Conservation (phyloP, 2,113 vertebrate genomes). For the Mormoops blainvillei region DNA sequence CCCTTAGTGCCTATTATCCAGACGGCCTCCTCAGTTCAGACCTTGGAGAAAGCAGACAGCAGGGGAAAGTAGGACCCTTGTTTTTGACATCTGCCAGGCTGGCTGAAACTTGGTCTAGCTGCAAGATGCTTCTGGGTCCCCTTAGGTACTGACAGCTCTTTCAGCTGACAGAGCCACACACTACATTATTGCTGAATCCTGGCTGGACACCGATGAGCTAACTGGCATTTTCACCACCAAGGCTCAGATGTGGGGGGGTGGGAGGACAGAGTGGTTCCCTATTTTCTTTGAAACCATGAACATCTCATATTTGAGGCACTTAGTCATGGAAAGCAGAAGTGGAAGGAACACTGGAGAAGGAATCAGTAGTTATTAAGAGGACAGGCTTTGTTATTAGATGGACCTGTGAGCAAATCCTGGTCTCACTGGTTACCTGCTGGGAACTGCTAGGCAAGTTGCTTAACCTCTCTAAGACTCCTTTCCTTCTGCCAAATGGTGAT, state of each 20-base stretch:
- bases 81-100: background rate
- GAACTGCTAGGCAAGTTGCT: background rate
- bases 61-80: accelerated
- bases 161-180: accelerated
- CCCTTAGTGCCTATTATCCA: too few relatives aligned
- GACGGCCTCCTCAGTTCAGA: background rate
- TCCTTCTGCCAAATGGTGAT: background rate
- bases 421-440: background rate
- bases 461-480: background rate
- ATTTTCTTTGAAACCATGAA: background rate
- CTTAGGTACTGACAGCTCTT: background rate
- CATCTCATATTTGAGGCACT: background rate
- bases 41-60: background rate
- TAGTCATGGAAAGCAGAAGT: background rate
- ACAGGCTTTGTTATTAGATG: background rate
- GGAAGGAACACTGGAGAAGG: background rate
- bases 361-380: background rate
- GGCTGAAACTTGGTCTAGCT: background rate
- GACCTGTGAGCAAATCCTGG: background rate
- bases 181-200: background rate
- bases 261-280: background rate
- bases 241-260: background rate
- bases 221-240: background rate
- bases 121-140: background rate
- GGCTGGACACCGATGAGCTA: background rate